Percentiles rank a stretch among this genome's conserved stretches.
Conservation (phyloP, 2,888 invertebrate species). For the Drosophila greeni region DNA sequence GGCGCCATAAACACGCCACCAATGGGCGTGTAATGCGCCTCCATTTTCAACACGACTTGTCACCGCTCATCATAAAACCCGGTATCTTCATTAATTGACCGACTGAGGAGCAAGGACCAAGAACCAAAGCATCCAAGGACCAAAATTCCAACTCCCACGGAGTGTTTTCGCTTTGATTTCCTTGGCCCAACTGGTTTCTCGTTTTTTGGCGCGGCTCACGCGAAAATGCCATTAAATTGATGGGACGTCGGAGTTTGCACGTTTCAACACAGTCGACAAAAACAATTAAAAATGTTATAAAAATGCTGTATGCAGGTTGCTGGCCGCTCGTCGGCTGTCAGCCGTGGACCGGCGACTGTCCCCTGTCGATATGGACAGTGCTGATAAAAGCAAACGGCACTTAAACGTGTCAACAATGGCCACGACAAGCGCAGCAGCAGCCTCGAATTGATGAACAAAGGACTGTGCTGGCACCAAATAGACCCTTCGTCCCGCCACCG, state of each 20-base stretch:
- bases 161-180: slow-evolving; percentile 57
- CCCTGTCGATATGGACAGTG: slow-evolving; percentile 48
- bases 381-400: slow-evolving; percentile 73
- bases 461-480: slow-evolving; percentile 32
- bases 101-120: slow-evolving; percentile 15
- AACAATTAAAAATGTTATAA: slow-evolving; percentile 72
- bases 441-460: slow-evolving; percentile 65
- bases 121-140: slow-evolving; percentile 1
- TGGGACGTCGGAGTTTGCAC: slow-evolving; percentile 49
- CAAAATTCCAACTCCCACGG: background rate
- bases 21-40: slow-evolving; percentile 62
- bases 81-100: slow-evolving; percentile 71
- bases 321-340: slow-evolving; percentile 15
- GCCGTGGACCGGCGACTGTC: slow-evolving; percentile 12
- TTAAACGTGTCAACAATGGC: slow-evolving; percentile 73
- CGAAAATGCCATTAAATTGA: slow-evolving; percentile 70
- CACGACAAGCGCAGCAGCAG: slow-evolving; percentile 65
- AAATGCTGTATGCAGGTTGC: slow-evolving; percentile 66
- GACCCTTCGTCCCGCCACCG: background rate
- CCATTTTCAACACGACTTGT: slow-evolving; percentile 64
- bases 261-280: slow-evolving; percentile 64
- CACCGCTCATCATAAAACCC: slow-evolving; percentile 70
- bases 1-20: slow-evolving; percentile 64
- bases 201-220: slow-evolving; percentile 47
- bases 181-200: slow-evolving; percentile 10